Percentiles rank a stretch among this genome's conserved stretches.
Conservation (phyloP, 2,113 vertebrate genomes). For the Aldabrachelys gigantea region DNA sequence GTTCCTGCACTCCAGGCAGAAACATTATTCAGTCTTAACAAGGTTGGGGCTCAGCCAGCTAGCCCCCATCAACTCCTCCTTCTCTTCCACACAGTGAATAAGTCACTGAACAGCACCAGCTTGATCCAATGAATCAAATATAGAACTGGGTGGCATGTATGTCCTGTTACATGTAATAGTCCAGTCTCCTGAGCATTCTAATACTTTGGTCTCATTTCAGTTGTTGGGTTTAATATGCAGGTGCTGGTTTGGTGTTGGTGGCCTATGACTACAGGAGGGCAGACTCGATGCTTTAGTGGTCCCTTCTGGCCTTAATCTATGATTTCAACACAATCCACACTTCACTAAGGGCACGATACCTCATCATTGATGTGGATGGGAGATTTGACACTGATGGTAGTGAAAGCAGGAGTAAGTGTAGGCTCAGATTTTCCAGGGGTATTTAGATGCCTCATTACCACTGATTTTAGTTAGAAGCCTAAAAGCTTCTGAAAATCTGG, state of each 20-base stretch:
- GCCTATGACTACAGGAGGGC: too few relatives aligned
- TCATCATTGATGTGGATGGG: not conserved
- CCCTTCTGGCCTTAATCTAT: too few relatives aligned
- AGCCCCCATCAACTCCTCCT: not conserved
- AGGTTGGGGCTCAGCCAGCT: not conserved
- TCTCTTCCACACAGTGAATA: conserved; percentile 33
- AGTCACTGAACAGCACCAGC: conserved; percentile 35
- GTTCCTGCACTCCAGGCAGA: not conserved
- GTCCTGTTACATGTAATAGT: too few relatives aligned
- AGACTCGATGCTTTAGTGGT: too few relatives aligned
- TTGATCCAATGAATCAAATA: not conserved
- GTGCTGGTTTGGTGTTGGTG: too few relatives aligned
- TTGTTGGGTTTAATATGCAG: too few relatives aligned
- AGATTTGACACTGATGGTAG: conserved; percentile 4
- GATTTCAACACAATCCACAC: not conserved
- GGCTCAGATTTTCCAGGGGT: not conserved
- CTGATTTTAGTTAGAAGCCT: too few relatives aligned
- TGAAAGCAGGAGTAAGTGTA: not conserved
- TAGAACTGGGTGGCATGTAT: not conserved
- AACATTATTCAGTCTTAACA: not conserved
- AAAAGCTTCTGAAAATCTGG: too few relatives aligned
- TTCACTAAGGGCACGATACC: not conserved
- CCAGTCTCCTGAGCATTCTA: not conserved
- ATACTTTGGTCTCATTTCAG: too few relatives aligned
- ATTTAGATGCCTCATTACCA: too few relatives aligned